Conservation (phyloP, 2,113 vertebrate genomes). For the Centropus bengalensis region DNA sequence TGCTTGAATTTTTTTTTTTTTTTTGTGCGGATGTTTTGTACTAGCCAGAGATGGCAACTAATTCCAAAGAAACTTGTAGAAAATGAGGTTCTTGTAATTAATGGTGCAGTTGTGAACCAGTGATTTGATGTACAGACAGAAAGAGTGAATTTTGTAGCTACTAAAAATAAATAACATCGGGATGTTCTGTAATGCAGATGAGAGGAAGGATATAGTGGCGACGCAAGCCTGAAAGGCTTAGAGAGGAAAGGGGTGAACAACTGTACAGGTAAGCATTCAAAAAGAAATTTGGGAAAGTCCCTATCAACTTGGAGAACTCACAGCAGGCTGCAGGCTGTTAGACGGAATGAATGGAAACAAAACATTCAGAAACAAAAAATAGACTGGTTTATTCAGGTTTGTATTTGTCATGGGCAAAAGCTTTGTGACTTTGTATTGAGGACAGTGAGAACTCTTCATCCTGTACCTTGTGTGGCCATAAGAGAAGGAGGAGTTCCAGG, state of each 20-base stretch:
- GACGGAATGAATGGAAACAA: neutral
- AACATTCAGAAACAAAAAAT: neutral
- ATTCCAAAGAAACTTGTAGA: neutral
- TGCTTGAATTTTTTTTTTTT: neutral
- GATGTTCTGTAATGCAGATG: neutral
- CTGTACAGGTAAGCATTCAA: neutral
- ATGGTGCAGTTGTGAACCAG: neutral
- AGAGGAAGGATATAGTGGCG: neutral
- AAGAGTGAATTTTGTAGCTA: neutral
- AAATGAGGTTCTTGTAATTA: neutral
- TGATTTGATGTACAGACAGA: neutral
- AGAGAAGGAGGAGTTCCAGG: neutral
- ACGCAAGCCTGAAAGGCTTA: too few relatives aligned
- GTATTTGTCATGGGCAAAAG: neutral
- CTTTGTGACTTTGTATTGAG: fast-evolving
- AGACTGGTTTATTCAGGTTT: neutral
- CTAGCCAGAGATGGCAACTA: neutral
- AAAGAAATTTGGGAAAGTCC: neutral
- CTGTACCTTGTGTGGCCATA: neutral
- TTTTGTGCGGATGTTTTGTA: neutral
- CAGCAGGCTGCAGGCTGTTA: neutral
- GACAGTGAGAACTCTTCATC: neutral
- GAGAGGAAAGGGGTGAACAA: neutral
- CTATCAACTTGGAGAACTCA: neutral
- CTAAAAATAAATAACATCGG: neutral